Percentiles rank a stretch among this genome's conserved stretches.
Conservation (phyloP, 2,113 vertebrate genomes). For the Ammodramus savannarum region DNA sequence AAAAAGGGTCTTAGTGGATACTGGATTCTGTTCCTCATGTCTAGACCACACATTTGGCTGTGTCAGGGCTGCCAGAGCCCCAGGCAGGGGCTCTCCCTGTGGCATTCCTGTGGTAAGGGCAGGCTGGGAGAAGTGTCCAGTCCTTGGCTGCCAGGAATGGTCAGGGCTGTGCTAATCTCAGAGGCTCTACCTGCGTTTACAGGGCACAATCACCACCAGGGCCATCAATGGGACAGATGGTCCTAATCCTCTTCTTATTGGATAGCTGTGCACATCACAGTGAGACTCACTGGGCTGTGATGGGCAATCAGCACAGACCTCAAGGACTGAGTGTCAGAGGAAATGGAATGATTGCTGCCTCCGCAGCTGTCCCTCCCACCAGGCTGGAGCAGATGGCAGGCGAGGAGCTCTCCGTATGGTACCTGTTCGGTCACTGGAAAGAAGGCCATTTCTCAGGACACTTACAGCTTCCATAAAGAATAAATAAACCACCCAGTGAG, state of each 20-base stretch:
- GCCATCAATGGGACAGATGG: neutral
- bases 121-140: neutral
- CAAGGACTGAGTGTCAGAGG: slow-evolving; percentile 24
- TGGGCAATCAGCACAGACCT: neutral
- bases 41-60: neutral
- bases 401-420: neutral
- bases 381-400: slow-evolving; percentile 38
- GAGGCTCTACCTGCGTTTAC: neutral
- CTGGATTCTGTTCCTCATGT: too few relatives aligned
- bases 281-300: neutral
- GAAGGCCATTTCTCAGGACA: neutral
- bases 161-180: neutral
- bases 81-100: neutral
- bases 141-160: neutral
- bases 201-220: neutral
- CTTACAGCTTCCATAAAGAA: neutral
- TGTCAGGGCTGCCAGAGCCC: neutral
- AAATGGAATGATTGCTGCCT: neutral
- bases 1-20: too few relatives aligned
- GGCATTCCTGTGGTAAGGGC: neutral
- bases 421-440: neutral
- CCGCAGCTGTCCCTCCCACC: neutral
- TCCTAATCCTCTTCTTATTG: neutral
- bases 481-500: neutral
- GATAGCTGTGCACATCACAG: neutral